Conservation (phyloP, 2,113 vertebrate genomes). For the Myotis brandtii region DNA sequence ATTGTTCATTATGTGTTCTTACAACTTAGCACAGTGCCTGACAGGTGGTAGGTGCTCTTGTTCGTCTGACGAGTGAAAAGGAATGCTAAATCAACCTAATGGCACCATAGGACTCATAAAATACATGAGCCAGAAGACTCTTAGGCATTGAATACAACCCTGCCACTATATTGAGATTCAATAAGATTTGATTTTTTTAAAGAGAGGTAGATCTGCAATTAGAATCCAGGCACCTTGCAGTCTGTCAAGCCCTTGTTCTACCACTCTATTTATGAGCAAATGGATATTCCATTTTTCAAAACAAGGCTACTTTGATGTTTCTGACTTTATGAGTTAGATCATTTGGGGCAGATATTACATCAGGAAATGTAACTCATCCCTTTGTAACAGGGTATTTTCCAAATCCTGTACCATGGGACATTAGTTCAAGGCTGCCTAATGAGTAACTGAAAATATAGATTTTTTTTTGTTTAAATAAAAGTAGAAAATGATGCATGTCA, state of each 20-base stretch:
- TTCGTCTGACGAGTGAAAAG: constrained; percentile 16
- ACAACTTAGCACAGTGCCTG: neutral
- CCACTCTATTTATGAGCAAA: neutral
- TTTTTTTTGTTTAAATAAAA: constrained; percentile 46
- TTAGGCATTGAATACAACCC: neutral
- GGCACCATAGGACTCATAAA: neutral
- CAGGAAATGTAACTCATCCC: neutral
- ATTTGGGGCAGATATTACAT: neutral
- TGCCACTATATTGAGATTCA: neutral
- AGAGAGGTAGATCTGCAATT: neutral
- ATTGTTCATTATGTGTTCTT: neutral
- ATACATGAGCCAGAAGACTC: neutral
- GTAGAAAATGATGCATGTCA: neutral
- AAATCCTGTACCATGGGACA: neutral
- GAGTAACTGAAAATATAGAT: neutral
- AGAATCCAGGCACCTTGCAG: neutral
- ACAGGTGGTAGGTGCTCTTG: neutral
- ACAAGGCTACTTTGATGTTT: neutral
- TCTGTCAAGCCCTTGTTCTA: neutral
- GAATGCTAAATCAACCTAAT: neutral
- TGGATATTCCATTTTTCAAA: constrained; percentile 29
- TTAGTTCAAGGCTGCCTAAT: constrained; percentile 36
- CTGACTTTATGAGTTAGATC: neutral
- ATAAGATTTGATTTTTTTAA: neutral
- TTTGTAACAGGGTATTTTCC: constrained; percentile 30